Evolutionary conservation across 2,888 invertebrate species (phyloP).

Genomic region (Eupelmus urozonus): DNA sequence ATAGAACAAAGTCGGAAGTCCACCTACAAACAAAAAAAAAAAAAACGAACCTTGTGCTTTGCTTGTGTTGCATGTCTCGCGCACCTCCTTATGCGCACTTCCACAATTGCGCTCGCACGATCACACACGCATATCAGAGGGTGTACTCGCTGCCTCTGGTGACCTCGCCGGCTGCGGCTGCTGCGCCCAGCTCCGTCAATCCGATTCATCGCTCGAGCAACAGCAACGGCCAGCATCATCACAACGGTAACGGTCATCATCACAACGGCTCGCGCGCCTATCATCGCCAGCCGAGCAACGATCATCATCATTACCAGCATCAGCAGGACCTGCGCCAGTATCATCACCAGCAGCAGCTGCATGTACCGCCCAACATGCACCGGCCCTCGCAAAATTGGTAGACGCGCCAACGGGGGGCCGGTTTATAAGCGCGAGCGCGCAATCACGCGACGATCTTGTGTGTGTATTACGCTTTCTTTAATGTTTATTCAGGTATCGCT

Average conservation of each 20-base stretch:
- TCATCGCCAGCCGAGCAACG: slow-evolving; percentile 71
- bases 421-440: slow-evolving; percentile 34
- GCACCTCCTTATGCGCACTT: slow-evolving; percentile 62
- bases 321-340: slow-evolving; percentile 62
- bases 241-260: slow-evolving; percentile 52
- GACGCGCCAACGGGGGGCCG: slow-evolving; percentile 29
- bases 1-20: slow-evolving; percentile 24
- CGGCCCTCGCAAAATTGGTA: slow-evolving; percentile 75
- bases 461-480: slow-evolving; percentile 52
- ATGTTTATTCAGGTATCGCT: slow-evolving; percentile 65
- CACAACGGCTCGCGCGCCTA: slow-evolving; percentile 70
- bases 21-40: slow-evolving; percentile 37
- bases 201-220: slow-evolving; percentile 65
- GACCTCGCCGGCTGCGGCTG: slow-evolving; percentile 72
- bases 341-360: slow-evolving; percentile 61
- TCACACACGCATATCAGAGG: slow-evolving; percentile 69
- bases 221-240: too few species aligned
- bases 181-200: slow-evolving; percentile 61
- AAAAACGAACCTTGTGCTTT: slow-evolving; percentile 71
- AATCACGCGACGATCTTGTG: slow-evolving; percentile 25
- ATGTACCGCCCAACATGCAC: slow-evolving; percentile 73
- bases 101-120: slow-evolving; percentile 16
- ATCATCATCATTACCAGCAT: slow-evolving; percentile 69
- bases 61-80: slow-evolving; percentile 76
- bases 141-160: slow-evolving; percentile 78